These are phyloP conservation scores for Dicycla oo DNA, from an alignment of 2,888 invertebrate genomes.

Conservation along the genomic window DNA sequence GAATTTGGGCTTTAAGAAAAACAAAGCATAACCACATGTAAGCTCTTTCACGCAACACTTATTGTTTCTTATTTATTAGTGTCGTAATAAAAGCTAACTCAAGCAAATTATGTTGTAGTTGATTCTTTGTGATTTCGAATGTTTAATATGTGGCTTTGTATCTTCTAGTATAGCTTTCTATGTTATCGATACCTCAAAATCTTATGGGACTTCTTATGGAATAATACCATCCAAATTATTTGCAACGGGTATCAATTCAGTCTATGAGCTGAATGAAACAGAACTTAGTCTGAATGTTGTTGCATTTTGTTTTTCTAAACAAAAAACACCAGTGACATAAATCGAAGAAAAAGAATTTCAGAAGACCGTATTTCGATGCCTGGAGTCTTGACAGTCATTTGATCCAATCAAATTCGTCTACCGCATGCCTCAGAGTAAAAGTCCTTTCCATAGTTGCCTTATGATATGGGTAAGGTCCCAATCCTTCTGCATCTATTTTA, in stretches of 20 bases:
- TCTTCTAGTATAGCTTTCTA: neutral
- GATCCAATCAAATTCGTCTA: neutral
- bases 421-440: neutral
- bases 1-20: constrained; percentile 27
- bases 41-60: constrained; percentile 11
- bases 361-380: neutral
- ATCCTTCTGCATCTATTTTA: neutral
- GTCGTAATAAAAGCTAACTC: neutral
- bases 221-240: neutral
- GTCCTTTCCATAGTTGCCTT: neutral
- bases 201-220: neutral
- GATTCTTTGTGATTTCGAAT: neutral
- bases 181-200: neutral
- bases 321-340: no score
- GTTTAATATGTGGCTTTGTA: neutral
- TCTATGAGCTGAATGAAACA: no score
- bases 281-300: no score
- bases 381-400: neutral
- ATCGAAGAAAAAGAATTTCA: no score
- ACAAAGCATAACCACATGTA: constrained; percentile 37
- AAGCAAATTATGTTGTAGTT: neutral
- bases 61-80: constrained; percentile 9
- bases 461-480: neutral
- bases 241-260: no score
- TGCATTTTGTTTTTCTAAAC: neutral